Conservation (phyloP, 37 sponge, comb jelly and placozoan species). For the Mnemiopsis leidyi region DNA sequence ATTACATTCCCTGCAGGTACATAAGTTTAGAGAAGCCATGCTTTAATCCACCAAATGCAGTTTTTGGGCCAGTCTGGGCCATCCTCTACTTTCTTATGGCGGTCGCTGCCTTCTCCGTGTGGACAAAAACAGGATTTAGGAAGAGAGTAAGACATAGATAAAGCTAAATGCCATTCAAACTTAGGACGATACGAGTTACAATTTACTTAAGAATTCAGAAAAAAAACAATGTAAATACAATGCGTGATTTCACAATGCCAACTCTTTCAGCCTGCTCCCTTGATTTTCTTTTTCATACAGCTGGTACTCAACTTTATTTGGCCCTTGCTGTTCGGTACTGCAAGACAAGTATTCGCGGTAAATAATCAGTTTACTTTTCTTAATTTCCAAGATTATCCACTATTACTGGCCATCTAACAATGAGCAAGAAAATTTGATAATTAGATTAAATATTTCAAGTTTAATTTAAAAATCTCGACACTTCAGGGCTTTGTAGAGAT, state of each 20-base stretch:
- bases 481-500: conserved; percentile 49
- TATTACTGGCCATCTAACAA: too few relatives aligned
- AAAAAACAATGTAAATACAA: too few relatives aligned
- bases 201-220: too few relatives aligned
- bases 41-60: conserved; percentile 30
- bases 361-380: background rate
- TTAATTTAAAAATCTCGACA: too few relatives aligned
- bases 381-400: too few relatives aligned
- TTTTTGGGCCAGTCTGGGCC: conserved; percentile 58
- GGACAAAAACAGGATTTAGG: background rate
- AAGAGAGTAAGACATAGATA: conserved; percentile 17
- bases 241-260: too few relatives aligned
- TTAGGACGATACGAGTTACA: too few relatives aligned
- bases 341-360: background rate
- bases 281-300: conserved; percentile 47
- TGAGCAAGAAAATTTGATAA: too few relatives aligned
- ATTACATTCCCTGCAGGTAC: too few relatives aligned
- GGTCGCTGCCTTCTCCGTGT: background rate
- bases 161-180: too few relatives aligned
- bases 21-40: background rate
- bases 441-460: too few relatives aligned
- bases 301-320: conserved; percentile 39
- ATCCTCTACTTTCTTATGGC: conserved; percentile 51
- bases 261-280: conserved; percentile 59
- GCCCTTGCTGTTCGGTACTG: conserved; percentile 21